Conservation (phyloP, 2,113 vertebrate species). For the Rhodinocichla rosea region DNA sequence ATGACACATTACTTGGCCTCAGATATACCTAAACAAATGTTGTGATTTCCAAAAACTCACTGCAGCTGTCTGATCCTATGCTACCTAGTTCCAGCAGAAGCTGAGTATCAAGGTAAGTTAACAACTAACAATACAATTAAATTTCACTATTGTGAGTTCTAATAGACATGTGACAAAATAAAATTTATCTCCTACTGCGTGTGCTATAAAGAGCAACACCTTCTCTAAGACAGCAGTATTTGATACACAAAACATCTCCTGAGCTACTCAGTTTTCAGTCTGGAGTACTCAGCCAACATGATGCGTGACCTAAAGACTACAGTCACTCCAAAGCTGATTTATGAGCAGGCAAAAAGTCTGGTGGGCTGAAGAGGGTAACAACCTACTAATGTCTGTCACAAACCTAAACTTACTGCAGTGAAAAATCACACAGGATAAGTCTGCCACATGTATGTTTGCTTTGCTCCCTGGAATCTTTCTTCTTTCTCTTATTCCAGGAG, state of each 20-base stretch:
- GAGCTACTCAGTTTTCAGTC: background rate
- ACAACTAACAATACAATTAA: background rate
- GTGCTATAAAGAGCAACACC: background rate
- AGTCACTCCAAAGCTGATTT: background rate
- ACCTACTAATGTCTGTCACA: background rate
- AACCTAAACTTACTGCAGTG: background rate
- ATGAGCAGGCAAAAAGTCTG: background rate
- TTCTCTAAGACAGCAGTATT: background rate
- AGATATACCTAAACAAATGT: background rate
- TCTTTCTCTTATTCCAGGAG: background rate
- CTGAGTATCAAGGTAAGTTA: background rate
- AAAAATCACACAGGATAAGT: background rate
- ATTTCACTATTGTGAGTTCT: background rate
- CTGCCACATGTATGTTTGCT: background rate
- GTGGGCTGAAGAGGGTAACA: background rate
- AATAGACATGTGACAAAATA: background rate
- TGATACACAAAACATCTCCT: background rate
- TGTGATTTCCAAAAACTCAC: background rate
- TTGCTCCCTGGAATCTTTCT: background rate
- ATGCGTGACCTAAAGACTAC: background rate
- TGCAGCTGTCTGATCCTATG: background rate
- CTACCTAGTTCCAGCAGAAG: background rate
- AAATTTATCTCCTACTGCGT: background rate
- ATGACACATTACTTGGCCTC: background rate
- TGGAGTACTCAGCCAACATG: background rate